Conservation (phyloP, 1,140 invertebrate species). For the Lordiphosa stackelbergi region DNA sequence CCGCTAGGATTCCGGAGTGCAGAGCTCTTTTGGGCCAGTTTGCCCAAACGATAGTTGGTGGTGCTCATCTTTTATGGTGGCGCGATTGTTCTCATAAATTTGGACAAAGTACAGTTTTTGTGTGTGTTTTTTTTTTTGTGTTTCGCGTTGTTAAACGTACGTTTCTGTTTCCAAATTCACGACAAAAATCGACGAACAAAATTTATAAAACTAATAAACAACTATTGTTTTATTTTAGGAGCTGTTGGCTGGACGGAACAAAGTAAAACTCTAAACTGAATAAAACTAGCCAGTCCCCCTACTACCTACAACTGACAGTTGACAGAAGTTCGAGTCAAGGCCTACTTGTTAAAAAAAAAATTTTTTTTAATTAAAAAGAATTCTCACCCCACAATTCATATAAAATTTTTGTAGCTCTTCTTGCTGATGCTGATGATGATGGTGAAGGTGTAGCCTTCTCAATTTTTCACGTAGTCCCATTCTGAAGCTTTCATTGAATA, state of each 20-base stretch:
- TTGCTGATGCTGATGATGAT: background rate
- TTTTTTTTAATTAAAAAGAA: background rate
- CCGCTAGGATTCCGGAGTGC: background rate
- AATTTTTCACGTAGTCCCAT: conserved; percentile 37
- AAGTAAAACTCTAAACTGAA: conserved; percentile 26
- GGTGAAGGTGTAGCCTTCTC: conserved; percentile 8
- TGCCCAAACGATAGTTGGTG: conserved; percentile 9
- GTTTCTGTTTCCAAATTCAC: too few species aligned
- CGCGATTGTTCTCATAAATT: background rate
- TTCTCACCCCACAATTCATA: conserved; percentile 15
- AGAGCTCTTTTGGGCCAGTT: conserved; percentile 13
- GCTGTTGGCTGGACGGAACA: conserved; percentile 20
- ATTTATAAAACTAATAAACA: conserved; percentile 22
- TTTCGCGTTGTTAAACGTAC: too few species aligned
- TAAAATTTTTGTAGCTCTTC: background rate
- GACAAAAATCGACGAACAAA: background rate
- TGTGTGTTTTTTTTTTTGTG: too few species aligned
- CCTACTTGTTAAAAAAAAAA: conserved; percentile 4
- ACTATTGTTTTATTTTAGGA: conserved; percentile 14
- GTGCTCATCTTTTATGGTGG: conserved; percentile 7
- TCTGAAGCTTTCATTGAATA: conserved; percentile 2
- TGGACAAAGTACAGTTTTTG: too few species aligned
- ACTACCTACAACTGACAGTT: background rate
- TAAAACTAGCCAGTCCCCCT: background rate
- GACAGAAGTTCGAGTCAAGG: background rate